These are phyloP conservation scores for Metalampra italica DNA, from an alignment of 2,888 invertebrate genomes.

Conservation along the genomic window DNA sequence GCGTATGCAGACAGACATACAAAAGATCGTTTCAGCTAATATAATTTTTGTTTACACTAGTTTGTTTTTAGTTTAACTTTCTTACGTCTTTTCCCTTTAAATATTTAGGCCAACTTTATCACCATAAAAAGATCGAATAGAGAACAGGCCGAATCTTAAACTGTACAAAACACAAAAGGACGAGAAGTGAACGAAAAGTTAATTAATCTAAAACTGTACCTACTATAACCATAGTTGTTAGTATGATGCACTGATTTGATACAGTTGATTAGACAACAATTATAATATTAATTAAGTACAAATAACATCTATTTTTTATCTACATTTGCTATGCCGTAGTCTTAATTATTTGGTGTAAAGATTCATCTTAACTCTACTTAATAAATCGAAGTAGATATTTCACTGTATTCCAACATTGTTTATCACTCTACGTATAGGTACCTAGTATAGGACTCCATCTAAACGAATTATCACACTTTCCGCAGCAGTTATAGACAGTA, in stretches of 20 bases:
- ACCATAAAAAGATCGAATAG: too few species aligned
- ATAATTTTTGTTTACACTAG: too few species aligned
- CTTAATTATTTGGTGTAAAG: constrained; percentile 78
- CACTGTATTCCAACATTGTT: constrained; percentile 23
- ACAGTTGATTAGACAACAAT: constrained; percentile 43
- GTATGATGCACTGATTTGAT: background rate
- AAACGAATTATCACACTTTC: constrained; percentile 41
- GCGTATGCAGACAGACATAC: too few species aligned
- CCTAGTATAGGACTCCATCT: constrained; percentile 25
- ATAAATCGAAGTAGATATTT: constrained; percentile 41
- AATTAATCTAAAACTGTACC: background rate
- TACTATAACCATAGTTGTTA: background rate
- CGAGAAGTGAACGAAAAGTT: too few species aligned
- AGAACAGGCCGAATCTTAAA: too few species aligned
- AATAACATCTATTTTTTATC: constrained; percentile 60
- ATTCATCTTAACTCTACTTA: constrained; percentile 62
- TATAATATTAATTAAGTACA: constrained; percentile 44
- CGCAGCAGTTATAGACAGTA: background rate
- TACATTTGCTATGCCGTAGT: constrained; percentile 61
- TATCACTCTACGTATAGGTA: constrained; percentile 26
- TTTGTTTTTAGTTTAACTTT: too few species aligned
- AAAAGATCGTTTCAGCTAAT: too few species aligned
- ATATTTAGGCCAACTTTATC: too few species aligned
- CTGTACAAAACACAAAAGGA: too few species aligned
- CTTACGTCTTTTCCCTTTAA: too few species aligned